Conservation (phyloP, 2,113 vertebrate genomes). For the Neoarius graeffei region DNA sequence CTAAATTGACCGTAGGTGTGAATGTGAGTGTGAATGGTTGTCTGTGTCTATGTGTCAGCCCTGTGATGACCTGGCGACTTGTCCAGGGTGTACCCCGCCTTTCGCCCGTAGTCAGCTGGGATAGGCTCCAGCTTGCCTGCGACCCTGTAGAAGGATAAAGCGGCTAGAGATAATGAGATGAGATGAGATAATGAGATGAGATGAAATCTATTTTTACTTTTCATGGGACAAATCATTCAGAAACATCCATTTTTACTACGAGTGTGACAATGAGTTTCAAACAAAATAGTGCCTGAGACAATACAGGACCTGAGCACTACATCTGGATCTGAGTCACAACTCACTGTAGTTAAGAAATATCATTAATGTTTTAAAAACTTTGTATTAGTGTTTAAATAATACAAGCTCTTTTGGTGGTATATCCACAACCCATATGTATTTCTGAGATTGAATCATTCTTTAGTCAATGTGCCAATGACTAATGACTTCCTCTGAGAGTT, state of each 20-base stretch:
- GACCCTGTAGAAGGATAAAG: too few species aligned
- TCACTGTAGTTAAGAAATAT: background rate
- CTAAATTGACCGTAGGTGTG: too few species aligned
- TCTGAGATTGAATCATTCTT: background rate
- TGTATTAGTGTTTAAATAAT: background rate
- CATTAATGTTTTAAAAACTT: background rate
- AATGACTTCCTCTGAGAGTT: background rate
- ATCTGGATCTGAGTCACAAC: background rate
- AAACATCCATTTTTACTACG: background rate
- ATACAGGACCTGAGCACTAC: background rate
- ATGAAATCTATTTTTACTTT: background rate
- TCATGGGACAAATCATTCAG: background rate
- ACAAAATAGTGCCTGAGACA: background rate
- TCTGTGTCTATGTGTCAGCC: too few species aligned
- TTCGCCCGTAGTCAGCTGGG: too few species aligned
- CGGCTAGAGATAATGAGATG: too few species aligned
- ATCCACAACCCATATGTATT: background rate
- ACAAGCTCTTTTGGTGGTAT: background rate
- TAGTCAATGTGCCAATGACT: background rate
- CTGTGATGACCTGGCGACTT: too few species aligned
- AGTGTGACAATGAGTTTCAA: background rate
- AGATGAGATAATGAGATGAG: too few species aligned
- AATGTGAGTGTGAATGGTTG: too few species aligned
- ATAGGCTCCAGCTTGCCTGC: too few species aligned
- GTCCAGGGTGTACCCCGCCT: too few species aligned